Evolutionary conservation across 1,140 invertebrate species (phyloP), one percentile per base, ranked within the genome.

Genomic region (Drosophila kikkawai): DNA sequence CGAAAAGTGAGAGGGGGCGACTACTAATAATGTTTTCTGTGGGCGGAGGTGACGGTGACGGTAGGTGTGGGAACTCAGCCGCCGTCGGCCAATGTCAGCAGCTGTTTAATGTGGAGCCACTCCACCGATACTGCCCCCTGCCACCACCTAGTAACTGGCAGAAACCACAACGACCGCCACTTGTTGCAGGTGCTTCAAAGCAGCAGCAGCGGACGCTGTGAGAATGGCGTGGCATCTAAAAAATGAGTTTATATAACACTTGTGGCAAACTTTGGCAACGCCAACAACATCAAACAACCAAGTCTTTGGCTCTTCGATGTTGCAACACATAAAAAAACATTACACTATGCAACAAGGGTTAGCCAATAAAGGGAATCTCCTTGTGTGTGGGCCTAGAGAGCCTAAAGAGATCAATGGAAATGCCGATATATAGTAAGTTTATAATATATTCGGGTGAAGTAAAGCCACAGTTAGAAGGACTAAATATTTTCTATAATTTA

Each of bases 211-310:
- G 47, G 64, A 48, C 51, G 45, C 71, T 88, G 85, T 90, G 85
- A 85, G 85, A 88, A 90, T 90, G 74, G 81, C 70, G 85, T 90
- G 84, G 85, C 85, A 88, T 88, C 84, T 85, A 75, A 88, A 85
- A 87, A 81, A 81, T 57, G 65, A 75, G 74, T 85, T 88, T 88
- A 88, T 88, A 81, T 90, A 88, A 88, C 78, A 88, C 81, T 90
- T 71, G 69, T 57, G 76, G 65, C 75, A 77, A 78, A 44, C 55
- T 75, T 82, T 65, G 75, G 78, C 67, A 58, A 73, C 59, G 51
- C 69, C 66, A 71, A 70, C 70, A 36, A 65, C 78, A 80, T 58
- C 66, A 32, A 39, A 26, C 50, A 17, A 64, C 44, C 48, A 56
- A 53, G 48, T 42, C 74, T 71, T 45, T 26, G 55, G 56, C 69